Evolutionary conservation across 2,888 invertebrate species (phyloP).

Genomic region (Euzetes globulus): DNA sequence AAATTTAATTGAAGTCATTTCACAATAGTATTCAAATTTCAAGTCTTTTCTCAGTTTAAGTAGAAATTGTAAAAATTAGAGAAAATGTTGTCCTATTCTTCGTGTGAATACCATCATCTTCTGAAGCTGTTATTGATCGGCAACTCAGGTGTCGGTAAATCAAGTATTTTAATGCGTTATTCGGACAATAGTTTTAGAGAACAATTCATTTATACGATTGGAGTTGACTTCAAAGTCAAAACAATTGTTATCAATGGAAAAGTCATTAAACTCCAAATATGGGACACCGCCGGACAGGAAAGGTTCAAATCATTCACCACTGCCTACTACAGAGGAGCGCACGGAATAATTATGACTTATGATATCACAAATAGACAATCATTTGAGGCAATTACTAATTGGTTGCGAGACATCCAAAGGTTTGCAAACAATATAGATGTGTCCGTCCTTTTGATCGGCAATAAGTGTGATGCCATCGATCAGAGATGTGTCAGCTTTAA

Average conservation of each 20-base stretch:
- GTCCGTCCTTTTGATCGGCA: background rate
- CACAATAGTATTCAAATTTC: background rate
- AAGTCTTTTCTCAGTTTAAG: background rate
- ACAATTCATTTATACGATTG: slow-evolving; percentile 16
- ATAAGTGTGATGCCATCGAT: background rate
- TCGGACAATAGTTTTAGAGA: background rate
- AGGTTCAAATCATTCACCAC: slow-evolving; percentile 11
- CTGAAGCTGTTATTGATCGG: slow-evolving; percentile 2
- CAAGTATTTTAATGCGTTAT: slow-evolving; percentile 24
- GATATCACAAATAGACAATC: slow-evolving; percentile 19
- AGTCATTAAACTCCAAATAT: slow-evolving; percentile 2
- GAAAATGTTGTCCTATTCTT: background rate
- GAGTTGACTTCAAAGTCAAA: slow-evolving; percentile 12
- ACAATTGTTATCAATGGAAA: background rate
- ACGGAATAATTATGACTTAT: slow-evolving; percentile 2
- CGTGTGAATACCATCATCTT: background rate
- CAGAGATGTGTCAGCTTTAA: background rate
- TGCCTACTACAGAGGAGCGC: slow-evolving; percentile 15
- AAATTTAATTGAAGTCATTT: background rate
- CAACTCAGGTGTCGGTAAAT: slow-evolving; percentile 19
- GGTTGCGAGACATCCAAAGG: slow-evolving; percentile 12
- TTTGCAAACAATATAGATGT: background rate
- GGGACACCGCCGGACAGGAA: slow-evolving; percentile 24
- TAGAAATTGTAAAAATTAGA: background rate
- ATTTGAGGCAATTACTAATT: background rate